phyloP scores from a whole-genome alignment of 2,888 invertebrate genomes.

The Smittia sp. region DNA sequence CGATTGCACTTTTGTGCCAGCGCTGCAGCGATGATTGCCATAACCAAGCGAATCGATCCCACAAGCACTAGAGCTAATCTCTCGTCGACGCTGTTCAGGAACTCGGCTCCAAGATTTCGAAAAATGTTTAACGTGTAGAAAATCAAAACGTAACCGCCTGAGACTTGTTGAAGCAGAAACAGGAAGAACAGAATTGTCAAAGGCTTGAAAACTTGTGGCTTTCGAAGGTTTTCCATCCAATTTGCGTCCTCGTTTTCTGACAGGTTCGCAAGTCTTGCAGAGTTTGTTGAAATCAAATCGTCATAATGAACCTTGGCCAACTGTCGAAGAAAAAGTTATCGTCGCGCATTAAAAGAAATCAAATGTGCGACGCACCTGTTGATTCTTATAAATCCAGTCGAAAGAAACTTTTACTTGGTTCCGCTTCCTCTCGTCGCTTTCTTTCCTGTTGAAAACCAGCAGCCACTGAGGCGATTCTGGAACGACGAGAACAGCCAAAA shows the following conservation, averaged over 20 bases:
- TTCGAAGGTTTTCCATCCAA: slow-evolving; percentile 43
- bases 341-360: not conserved
- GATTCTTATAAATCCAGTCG: slow-evolving; percentile 54
- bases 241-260: not conserved
- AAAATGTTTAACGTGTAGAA: slow-evolving; percentile 60
- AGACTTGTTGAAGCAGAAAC: slow-evolving; percentile 58
- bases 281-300: slow-evolving; percentile 6
- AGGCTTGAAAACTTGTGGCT: slow-evolving; percentile 57
- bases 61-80: slow-evolving; percentile 55
- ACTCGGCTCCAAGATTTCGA: slow-evolving; percentile 53
- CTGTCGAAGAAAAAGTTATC: slow-evolving; percentile 22
- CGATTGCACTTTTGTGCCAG: slow-evolving; percentile 54
- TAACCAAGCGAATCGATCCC: slow-evolving; percentile 51
- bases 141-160: slow-evolving; percentile 59
- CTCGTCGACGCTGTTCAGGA: slow-evolving; percentile 53
- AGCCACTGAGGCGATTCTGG: slow-evolving; percentile 62
- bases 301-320: slow-evolving; percentile 14
- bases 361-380: slow-evolving; percentile 47
- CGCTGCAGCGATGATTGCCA: slow-evolving; percentile 30
- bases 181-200: slow-evolving; percentile 54
- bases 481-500: slow-evolving; percentile 51
- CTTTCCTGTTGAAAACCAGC: slow-evolving; percentile 50
- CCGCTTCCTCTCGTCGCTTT: slow-evolving; percentile 45
- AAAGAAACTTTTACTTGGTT: slow-evolving; percentile 51
- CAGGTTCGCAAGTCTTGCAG: not conserved